These are phyloP conservation scores for Agrilus cyanescens DNA, from an alignment of 2,888 invertebrate species.

Conservation along the genomic window DNA sequence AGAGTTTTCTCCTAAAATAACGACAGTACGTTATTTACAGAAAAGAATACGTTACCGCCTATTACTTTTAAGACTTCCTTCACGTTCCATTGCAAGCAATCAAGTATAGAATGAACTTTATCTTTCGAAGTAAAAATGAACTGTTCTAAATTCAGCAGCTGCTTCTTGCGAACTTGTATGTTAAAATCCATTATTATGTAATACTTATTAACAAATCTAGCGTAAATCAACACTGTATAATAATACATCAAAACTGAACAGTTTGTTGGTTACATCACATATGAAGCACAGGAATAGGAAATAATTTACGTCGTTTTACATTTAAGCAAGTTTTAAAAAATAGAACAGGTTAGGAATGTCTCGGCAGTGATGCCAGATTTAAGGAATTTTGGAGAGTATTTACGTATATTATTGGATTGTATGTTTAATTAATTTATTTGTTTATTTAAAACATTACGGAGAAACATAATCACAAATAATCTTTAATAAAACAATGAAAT, in stretches of 20 bases:
- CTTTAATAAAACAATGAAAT: too few species aligned
- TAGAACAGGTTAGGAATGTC: background rate
- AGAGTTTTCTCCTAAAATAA: slow-evolving; percentile 26
- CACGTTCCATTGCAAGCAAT: slow-evolving; percentile 28
- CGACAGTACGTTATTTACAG: slow-evolving; percentile 2
- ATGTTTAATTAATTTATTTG: too few species aligned
- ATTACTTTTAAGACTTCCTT: slow-evolving; percentile 27
- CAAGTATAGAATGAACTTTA: slow-evolving; percentile 28
- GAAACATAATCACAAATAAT: too few species aligned
- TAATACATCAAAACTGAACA: too few species aligned
- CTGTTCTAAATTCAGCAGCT: slow-evolving; percentile 32
- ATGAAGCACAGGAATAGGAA: background rate
- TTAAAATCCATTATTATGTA: slow-evolving; percentile 29
- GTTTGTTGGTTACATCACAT: too few species aligned
- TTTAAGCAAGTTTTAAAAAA: slow-evolving; percentile 1
- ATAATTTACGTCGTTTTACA: too few species aligned
- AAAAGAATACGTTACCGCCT: slow-evolving; percentile 3
- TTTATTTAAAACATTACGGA: too few species aligned
- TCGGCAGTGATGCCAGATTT: background rate
- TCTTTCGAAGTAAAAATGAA: slow-evolving; percentile 30
- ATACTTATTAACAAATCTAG: background rate
- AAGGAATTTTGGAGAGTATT: too few species aligned
- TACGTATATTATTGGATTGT: too few species aligned
- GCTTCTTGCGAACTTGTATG: slow-evolving; percentile 32
- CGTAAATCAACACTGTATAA: too few species aligned